These are phyloP conservation scores for Gambusia affinis DNA, from an alignment of 2,113 vertebrate genomes.

Conservation along the genomic window DNA sequence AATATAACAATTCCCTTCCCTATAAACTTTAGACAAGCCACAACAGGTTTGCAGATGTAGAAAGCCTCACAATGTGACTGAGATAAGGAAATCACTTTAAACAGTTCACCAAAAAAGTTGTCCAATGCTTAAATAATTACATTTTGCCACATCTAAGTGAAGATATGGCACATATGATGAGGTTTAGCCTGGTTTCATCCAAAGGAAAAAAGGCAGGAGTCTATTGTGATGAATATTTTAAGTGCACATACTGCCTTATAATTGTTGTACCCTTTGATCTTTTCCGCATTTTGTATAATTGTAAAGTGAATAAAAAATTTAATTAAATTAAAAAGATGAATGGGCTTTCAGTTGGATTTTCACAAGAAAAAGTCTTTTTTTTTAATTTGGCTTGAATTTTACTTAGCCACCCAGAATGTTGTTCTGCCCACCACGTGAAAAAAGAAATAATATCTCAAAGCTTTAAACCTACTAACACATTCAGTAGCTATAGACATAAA, in stretches of 20 bases:
- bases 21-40: conserved; percentile 57
- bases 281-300: neutral
- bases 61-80: neutral
- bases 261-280: neutral
- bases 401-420: no score
- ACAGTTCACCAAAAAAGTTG: neutral
- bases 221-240: neutral
- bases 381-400: no score
- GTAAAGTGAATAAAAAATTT: no score
- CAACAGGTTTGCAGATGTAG: conserved; percentile 47
- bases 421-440: neutral
- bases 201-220: neutral
- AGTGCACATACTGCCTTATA: neutral
- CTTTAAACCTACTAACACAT: neutral
- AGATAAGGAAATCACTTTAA: neutral
- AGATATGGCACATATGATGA: no score
- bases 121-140: neutral
- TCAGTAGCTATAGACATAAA: neutral
- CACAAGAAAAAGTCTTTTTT: neutral
- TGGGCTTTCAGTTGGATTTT: no score
- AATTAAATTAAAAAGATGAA: no score
- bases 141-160: neutral
- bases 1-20: conserved; percentile 34
- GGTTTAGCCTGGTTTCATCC: neutral
- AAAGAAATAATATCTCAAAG: neutral